Conservation (phyloP, 2,113 vertebrate species). For the Trachemys scripta region DNA sequence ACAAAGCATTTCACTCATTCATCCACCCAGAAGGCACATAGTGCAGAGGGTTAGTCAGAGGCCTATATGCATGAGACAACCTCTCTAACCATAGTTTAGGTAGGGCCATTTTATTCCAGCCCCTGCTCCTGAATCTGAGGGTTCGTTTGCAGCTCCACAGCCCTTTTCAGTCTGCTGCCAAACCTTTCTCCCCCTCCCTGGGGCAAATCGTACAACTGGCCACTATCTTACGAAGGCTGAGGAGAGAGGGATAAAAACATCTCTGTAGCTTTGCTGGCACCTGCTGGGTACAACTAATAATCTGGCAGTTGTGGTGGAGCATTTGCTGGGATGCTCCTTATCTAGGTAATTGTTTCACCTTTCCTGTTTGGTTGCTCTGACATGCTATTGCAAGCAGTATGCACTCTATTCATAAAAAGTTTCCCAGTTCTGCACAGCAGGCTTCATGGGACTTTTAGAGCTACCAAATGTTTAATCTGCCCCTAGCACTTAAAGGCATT, state of each 20-base stretch:
- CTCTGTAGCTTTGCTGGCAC: slow-evolving; percentile 16
- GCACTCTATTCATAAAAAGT: rapidly evolving
- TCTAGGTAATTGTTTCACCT: not conserved
- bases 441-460: not conserved
- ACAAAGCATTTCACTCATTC: not conserved
- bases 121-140: not conserved
- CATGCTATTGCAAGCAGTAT: rapidly evolving
- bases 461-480: not conserved
- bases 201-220: rapidly evolving
- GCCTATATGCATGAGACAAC: not conserved
- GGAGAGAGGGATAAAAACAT: not conserved
- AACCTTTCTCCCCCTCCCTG: not conserved
- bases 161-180: not conserved
- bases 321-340: not conserved
- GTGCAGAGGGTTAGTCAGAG: not conserved
- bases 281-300: not conserved
- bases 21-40: not conserved
- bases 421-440: not conserved
- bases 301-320: not conserved
- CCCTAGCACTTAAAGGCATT: slow-evolving; percentile 20
- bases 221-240: not conserved
- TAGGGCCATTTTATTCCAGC: not conserved
- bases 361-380: not conserved
- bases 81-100: not conserved
- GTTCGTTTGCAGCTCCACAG: not conserved